These are phyloP conservation scores for Oostethus manadensis DNA, from an alignment of 2,113 vertebrate genomes.

Conservation along the genomic window DNA sequence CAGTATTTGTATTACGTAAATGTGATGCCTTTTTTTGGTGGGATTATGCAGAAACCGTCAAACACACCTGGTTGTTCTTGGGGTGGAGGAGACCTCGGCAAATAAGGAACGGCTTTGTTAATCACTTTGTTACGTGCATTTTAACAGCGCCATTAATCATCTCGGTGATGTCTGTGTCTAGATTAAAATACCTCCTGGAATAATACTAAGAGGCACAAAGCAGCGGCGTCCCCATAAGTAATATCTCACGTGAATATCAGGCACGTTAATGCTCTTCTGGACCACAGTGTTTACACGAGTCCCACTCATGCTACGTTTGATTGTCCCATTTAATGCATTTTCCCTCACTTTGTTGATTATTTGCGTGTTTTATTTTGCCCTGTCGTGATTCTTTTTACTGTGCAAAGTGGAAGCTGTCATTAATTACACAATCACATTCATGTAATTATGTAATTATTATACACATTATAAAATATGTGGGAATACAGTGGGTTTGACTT, in stretches of 20 bases:
- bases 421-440: too few relatives aligned
- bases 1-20: not conserved
- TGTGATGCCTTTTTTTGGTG: not conserved
- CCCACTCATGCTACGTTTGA: too few relatives aligned
- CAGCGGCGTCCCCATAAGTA: not conserved
- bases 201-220: not conserved
- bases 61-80: conserved; percentile 14
- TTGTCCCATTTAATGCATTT: too few relatives aligned
- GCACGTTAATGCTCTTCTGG: not conserved
- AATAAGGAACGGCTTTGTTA: conserved; percentile 1
- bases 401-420: too few relatives aligned
- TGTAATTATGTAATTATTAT: too few relatives aligned
- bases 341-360: too few relatives aligned
- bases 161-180: not conserved
- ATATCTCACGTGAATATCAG: not conserved
- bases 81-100: conserved; percentile 2
- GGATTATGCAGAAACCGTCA: conserved; percentile 16
- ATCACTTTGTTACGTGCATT: conserved; percentile 18
- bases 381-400: too few relatives aligned
- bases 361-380: too few relatives aligned
- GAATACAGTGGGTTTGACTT: too few relatives aligned
- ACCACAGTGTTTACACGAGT: not conserved
- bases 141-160: not conserved
- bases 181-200: not conserved
- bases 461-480: too few relatives aligned